Evolutionary conservation across 2,113 vertebrate species (phyloP).

Genomic region (Chionomys nivalis): DNA sequence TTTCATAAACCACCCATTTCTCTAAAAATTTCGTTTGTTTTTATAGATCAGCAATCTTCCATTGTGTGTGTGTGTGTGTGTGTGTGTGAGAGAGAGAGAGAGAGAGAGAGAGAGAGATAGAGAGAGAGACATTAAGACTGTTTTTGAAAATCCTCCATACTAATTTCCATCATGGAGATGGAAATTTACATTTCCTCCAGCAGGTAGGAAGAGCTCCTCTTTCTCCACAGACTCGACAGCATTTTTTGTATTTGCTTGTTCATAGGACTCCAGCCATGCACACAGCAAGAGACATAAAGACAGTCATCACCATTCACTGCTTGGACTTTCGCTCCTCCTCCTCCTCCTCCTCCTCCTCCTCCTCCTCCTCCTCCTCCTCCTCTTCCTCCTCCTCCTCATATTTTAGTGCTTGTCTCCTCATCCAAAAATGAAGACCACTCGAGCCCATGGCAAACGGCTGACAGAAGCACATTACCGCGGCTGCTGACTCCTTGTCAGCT

Average conservation of each 20-base stretch:
- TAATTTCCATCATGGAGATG: background rate
- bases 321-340: background rate
- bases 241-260: background rate
- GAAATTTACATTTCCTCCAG: background rate
- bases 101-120: no score
- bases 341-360: no score
- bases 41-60: background rate
- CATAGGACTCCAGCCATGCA: background rate
- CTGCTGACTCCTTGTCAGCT: background rate
- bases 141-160: background rate
- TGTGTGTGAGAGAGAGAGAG: no score
- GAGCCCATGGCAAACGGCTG: background rate
- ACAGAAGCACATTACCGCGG: background rate
- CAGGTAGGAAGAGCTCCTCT: background rate
- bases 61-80: background rate
- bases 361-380: no score
- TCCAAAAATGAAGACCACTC: background rate
- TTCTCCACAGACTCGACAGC: background rate
- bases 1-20: background rate
- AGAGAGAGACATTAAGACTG: no score
- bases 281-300: background rate
- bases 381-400: background rate
- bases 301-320: background rate
- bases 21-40: background rate
- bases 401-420: background rate